A percentile compares a stretch with the other conserved stretches of the same genome.
Conservation (phyloP, 2,888 invertebrate species). For the Cybosia mesomella region DNA sequence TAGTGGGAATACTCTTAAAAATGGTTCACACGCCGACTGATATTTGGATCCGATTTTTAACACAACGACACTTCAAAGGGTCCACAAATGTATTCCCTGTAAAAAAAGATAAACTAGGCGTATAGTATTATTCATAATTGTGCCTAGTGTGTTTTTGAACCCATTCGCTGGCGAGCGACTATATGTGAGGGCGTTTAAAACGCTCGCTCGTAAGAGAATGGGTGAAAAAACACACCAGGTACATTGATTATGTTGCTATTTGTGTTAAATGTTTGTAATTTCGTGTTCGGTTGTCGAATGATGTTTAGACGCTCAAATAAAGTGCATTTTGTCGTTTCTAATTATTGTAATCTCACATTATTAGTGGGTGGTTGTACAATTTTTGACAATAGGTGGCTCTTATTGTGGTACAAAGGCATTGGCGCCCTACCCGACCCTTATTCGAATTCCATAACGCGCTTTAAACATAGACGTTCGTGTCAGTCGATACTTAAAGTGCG, state of each 20-base stretch:
- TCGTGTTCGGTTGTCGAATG: background rate
- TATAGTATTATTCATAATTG: background rate
- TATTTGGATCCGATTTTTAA: background rate
- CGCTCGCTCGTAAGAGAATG: background rate
- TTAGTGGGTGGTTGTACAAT: slow-evolving; percentile 6
- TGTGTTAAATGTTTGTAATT: background rate
- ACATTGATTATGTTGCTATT: background rate
- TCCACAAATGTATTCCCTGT: background rate
- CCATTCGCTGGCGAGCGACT: background rate
- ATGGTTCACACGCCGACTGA: no score
- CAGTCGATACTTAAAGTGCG: no score
- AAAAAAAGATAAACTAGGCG: background rate
- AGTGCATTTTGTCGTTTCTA: slow-evolving; percentile 36
- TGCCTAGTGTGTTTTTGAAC: background rate
- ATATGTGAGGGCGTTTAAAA: no score
- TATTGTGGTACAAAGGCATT: background rate
- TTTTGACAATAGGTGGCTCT: background rate
- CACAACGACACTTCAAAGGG: no score
- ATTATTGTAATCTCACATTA: slow-evolving; percentile 33
- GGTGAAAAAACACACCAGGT: background rate
- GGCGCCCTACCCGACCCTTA: no score
- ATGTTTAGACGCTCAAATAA: slow-evolving; percentile 36
- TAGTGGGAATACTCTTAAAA: no score
- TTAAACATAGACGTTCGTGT: no score
- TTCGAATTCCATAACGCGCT: no score